Base-by-base conservation (phyloP, 2,113 vertebrate genomes). In the Harpagus bidentatus region DNA sequence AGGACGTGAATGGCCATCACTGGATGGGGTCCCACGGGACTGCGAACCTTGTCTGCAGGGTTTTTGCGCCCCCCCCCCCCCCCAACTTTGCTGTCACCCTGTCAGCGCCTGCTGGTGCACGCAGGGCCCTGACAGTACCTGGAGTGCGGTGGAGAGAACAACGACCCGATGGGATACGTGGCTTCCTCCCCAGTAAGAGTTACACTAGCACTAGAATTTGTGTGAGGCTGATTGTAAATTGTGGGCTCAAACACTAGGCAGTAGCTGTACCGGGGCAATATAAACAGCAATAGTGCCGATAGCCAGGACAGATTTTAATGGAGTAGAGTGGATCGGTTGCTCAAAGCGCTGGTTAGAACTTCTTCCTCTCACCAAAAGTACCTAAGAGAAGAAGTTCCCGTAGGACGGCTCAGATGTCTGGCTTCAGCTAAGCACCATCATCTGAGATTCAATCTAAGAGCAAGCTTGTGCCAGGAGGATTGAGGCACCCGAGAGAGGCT, bases 231-330 rank as follows among this genome's bases (percentile, higher is more conserved):
- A n/a, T 6, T 29, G 31, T 9, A 50, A 50, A 17, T 2, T 7
- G 36, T 28, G 66, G 29, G 36, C 36, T 42, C 55, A n/a, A 38
- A 56, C 2, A 6, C n/a, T 12, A 17, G 45, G 55, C 56, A 18
- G 38, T 3, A 10, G 38, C 40, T 36, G 38, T 19, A 11, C 32
- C 2, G 4, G 20, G 38, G 45, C 43, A 32, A 29, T 2, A 10
- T 1, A 13, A 47, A 31, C 5, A 34, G 43, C 18, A 11, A 14
- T 1, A 69, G 22, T 21, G 66, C 45, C 1, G 3, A 48, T 0
- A 42, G 13, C 29, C 34, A 11, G 26, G 40, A 13, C 40, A 32
- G 15, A 10, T 29, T 40, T 32, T 63, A 38, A 16, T 3, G 14
- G 16, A 34, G 38, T 5, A 10, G 31, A 42, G 38, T 4, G 17